Evolutionary conservation across 2,888 invertebrate genomes (phyloP), one percentile per base, ranked within the genome.

Genomic region (Drosophila cognata): DNA sequence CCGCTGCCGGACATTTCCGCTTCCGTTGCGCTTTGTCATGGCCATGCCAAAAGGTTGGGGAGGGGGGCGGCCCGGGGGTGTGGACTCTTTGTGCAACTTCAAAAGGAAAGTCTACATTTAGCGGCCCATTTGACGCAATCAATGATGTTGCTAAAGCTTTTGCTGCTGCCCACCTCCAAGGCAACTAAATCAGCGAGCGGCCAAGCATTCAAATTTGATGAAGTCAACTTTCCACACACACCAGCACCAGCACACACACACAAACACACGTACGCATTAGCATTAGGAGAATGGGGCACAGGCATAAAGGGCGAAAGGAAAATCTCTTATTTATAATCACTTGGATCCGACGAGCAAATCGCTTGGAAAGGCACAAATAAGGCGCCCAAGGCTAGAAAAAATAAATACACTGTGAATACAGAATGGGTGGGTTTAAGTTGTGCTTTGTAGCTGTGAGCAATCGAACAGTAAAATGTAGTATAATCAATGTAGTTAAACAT

Each of bases 311-410:
- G 16, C 35, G 62, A 68, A 60, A 58, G 61, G 48, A 36, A 79
- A 71, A 82, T 85, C 79, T 79, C 79, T 89, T 88, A 81, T 88
- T 85, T 89, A 88, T 87, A 87, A 87, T 87, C 88, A 79, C 83
- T 88, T 78, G 79, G 72, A 87, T 81, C 82, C 82, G 73, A 62
- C 70, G 35, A 77, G 67, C 65, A 72, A 79, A 79, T 80, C 58
- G 75, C 68, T 59, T 69, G 72, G 73, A 71, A 74, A 18, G 68
- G 71, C 70, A 66, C 64, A 68, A 75, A 78, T 38, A 38, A 50
- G 66, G 53, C 51, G 69, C 57, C 69, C 50, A 38, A 65, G 62
- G 71, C 55, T 68, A 58, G 53, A 62, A 21, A 16, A 53, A 29
- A 46, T 52, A 75, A 36, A 71, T 67, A 70, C 71, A 68, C 77